A percentile compares a stretch with the other conserved stretches of the same genome.
Conservation (phyloP, 2,888 invertebrate genomes). For the Philereme transversata region DNA sequence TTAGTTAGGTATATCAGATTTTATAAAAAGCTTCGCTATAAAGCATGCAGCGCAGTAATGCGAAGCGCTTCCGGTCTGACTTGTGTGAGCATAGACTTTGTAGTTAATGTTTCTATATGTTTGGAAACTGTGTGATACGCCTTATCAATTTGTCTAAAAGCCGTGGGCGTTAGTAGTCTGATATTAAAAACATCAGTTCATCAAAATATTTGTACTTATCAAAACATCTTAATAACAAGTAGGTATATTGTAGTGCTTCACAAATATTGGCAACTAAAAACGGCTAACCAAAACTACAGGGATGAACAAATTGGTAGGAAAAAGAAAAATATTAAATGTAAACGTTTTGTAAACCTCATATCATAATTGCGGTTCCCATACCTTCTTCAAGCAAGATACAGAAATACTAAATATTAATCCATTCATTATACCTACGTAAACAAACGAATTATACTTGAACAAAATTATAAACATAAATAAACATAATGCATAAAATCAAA, state of each 20-base stretch:
- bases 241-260: too few relatives aligned
- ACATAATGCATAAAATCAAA: not conserved
- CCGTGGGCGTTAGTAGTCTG: slow-evolving; percentile 25
- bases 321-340: too few relatives aligned
- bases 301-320: too few relatives aligned
- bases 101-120: too few relatives aligned
- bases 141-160: slow-evolving; percentile 18
- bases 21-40: too few relatives aligned
- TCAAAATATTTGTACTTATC: slow-evolving; percentile 13
- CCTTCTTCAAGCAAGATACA: not conserved
- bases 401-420: not conserved
- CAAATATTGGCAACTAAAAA: too few relatives aligned
- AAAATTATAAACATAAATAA: not conserved
- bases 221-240: not conserved
- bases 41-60: slow-evolving; percentile 17
- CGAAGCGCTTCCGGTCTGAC: slow-evolving; percentile 29
- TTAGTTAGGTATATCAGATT: too few relatives aligned
- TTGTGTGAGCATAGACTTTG: slow-evolving; percentile 10
- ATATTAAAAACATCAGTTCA: slow-evolving; percentile 14
- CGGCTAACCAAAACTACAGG: too few relatives aligned
- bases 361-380: slow-evolving; percentile 1
- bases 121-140: slow-evolving; percentile 10
- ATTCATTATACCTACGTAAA: slow-evolving; percentile 4
- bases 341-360: not conserved
- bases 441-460: not conserved